Evolutionary conservation across 1,140 invertebrate species (phyloP), one percentile per base, ranked within the genome.

Genomic region (Leguminivora glycinivorella): DNA sequence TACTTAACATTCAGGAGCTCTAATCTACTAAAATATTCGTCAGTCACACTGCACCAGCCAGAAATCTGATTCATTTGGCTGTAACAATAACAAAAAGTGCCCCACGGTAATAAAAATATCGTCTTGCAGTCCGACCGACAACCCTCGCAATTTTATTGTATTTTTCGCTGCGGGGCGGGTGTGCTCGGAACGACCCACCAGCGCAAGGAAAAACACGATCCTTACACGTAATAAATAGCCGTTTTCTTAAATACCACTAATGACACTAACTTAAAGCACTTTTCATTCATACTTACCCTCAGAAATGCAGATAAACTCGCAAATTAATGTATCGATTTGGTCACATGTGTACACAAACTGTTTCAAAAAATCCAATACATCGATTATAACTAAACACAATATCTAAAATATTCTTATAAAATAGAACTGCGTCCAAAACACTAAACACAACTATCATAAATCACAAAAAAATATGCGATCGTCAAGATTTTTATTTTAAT

Each of bases 281-380:
- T 85, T 82, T 87, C 75, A 88, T 86, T 87, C 72, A 85, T 84
- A 85, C 86, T 76, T 89, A 90, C 88, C 83, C 77, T 77, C 80
- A 79, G 71, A 70, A 81, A 71, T 26, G 76, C 81, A 80, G 71
- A 83, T 83, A 77, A 70, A 78, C 47, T 70, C 38, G 72, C 69
- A 70, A 80, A 77, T 79, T 34, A 74, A 78, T 81, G 70, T 85
- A 89, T 87, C 76, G 84, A 58, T 38, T 70, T 34, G 31, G 88
- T 90, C 86, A 88, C 88, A 87, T 87, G 82, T 86, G 79, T 84
- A 79, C 79, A 83, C 80, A 82, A 82, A 81, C 80, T 75, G 75
- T 72, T 22, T 72, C 78, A 84, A 82, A 75, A 81, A 78, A 70
- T 74, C 60, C 52, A 70, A 75, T 67, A 19, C 17, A 22, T 63